Evolutionary conservation across 2,888 invertebrate genomes (phyloP).

Genomic region (Netelia virgata): DNA sequence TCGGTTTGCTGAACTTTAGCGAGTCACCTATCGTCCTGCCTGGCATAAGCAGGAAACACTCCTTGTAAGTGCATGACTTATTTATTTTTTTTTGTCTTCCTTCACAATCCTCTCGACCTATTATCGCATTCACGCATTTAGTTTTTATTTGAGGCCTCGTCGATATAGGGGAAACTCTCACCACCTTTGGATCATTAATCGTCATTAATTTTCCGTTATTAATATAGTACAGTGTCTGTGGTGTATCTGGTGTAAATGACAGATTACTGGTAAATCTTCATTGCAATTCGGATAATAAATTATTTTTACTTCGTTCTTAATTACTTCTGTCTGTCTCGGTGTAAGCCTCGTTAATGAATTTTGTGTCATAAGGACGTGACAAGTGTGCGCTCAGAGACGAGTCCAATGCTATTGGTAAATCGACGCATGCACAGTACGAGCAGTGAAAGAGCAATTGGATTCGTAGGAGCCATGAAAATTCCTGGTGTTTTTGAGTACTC

Average conservation of each 20-base stretch:
- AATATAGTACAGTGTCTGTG: constrained; percentile 5
- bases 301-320: constrained; percentile 55
- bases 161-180: constrained; percentile 15
- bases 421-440: constrained; percentile 70
- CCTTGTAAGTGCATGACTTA: constrained; percentile 83
- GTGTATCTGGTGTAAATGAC: constrained; percentile 12
- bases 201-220: constrained; percentile 13
- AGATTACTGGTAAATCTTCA: constrained; percentile 12
- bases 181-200: constrained; percentile 30
- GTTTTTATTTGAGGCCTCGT: constrained; percentile 14
- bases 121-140: constrained; percentile 24
- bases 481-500: constrained; percentile 98
- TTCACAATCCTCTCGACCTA: constrained; percentile 40
- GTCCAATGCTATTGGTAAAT: constrained; percentile 82
- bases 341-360: constrained; percentile 9
- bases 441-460: constrained; percentile 89
- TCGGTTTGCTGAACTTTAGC: constrained; percentile 80
- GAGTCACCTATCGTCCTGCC: constrained; percentile 81
- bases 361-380: constrained; percentile 73
- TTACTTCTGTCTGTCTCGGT: constrained; percentile 28
- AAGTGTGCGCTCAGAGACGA: constrained; percentile 80
- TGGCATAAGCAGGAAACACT: constrained; percentile 79
- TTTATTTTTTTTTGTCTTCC: constrained; percentile 54
- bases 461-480: constrained; percentile 92
- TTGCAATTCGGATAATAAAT: constrained; percentile 23